Percentiles rank a stretch among this genome's conserved stretches.
Evolutionary conservation across 2,888 invertebrate genomes (phyloP).

Genomic region (Ichneumoninae sp.): DNA sequence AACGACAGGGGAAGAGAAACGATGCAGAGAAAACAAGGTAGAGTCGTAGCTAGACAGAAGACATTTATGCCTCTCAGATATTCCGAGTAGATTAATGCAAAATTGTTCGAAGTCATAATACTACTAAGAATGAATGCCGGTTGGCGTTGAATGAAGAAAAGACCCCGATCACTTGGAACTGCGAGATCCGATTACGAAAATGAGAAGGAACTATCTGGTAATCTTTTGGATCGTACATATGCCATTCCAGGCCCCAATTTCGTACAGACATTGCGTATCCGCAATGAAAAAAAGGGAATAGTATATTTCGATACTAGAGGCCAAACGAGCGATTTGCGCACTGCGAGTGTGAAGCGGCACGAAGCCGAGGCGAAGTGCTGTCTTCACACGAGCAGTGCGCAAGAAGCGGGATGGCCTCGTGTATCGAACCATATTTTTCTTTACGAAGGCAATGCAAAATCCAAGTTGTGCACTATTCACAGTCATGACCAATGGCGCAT

Average conservation of each 20-base stretch:
- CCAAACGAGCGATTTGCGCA: no score
- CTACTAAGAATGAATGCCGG: constrained; percentile 33
- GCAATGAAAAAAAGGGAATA: no score
- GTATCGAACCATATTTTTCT: no score
- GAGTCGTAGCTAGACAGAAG: neutral
- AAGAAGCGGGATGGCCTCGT: no score
- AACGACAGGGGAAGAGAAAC: constrained; percentile 1
- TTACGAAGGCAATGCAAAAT: no score
- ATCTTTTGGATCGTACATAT: neutral
- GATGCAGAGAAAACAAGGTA: constrained; percentile 5
- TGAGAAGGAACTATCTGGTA: neutral
- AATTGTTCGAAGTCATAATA: constrained; percentile 46
- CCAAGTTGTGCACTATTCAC: no score
- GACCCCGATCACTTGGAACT: neutral
- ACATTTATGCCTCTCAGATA: constrained; percentile 29
- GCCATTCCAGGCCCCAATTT: neutral
- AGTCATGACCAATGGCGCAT: no score
- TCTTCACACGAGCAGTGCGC: no score
- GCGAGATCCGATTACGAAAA: neutral
- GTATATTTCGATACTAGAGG: no score
- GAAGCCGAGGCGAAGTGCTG: no score
- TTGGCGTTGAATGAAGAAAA: constrained; percentile 6
- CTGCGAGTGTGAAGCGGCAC: no score
- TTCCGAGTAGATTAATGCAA: constrained; percentile 51
- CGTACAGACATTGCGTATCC: neutral